These are phyloP conservation scores for Drosophila quadrilineata DNA, from an alignment of 1,140 invertebrate genomes.

Conservation along the genomic window DNA sequence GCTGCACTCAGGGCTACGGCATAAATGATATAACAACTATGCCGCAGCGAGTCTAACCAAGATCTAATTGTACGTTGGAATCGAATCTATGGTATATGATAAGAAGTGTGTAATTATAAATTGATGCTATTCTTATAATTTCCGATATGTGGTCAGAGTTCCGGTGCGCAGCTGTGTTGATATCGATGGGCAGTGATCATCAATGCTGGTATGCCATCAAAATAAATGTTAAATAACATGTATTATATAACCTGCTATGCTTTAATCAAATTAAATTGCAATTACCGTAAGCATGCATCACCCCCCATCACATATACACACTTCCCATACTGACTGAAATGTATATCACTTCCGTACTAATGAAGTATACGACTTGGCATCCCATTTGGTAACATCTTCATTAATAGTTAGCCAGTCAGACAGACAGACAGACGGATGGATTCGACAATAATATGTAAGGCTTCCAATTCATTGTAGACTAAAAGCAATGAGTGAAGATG, in stretches of 20 bases:
- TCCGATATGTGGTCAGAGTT: neutral
- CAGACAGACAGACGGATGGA: too few species aligned
- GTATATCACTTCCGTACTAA: conserved; percentile 74
- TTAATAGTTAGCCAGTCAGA: conserved; percentile 39
- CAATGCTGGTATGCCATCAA: neutral
- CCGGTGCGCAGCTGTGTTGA: neutral
- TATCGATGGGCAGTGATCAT: neutral
- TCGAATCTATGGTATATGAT: too few species aligned
- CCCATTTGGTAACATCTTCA: conserved; percentile 65
- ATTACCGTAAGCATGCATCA: conserved; percentile 22
- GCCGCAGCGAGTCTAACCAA: conserved; percentile 11
- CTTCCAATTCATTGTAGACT: conserved; percentile 33
- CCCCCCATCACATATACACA: too few species aligned
- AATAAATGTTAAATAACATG: conserved; percentile 24
- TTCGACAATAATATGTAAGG: conserved; percentile 47
- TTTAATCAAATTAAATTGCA: conserved; percentile 35
- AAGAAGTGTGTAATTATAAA: too few species aligned
- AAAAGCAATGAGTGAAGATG: conserved; percentile 27
- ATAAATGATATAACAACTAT: conserved; percentile 35
- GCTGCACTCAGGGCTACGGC: conserved; percentile 23
- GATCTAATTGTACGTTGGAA: too few species aligned
- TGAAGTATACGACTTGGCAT: conserved; percentile 45
- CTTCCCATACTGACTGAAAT: conserved; percentile 39
- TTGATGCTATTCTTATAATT: conserved; percentile 1
- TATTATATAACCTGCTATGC: conserved; percentile 29